Evolutionary conservation across 1,140 invertebrate genomes (phyloP).

Genomic region (Drosophila ficusphila): DNA sequence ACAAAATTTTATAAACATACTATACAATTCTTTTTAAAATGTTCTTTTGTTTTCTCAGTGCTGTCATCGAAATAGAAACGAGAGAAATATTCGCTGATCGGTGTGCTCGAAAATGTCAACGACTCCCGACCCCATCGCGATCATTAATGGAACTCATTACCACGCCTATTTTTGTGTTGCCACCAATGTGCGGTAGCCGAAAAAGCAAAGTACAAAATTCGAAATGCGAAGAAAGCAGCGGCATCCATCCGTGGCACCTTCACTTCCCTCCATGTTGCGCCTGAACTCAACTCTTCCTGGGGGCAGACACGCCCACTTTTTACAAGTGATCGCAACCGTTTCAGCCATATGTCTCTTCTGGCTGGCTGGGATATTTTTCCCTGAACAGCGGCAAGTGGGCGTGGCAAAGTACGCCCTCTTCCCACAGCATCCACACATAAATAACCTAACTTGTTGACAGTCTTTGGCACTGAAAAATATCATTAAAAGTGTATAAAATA

Average conservation of each 20-base stretch:
- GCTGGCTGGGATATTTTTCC: conserved; percentile 10
- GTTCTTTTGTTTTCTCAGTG: not conserved
- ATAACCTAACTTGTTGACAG: conserved; percentile 71
- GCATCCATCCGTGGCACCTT: conserved; percentile 56
- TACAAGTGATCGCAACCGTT: conserved; percentile 59
- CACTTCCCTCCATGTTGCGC: conserved; percentile 50
- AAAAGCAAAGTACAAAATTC: conserved; percentile 27
- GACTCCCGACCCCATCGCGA: conserved; percentile 28
- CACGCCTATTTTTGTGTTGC: conserved; percentile 73
- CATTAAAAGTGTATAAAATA: conserved; percentile 71
- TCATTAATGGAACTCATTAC: conserved; percentile 53
- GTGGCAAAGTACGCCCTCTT: conserved; percentile 31
- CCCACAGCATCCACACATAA: conserved; percentile 52
- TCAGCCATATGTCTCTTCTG: conserved; percentile 37
- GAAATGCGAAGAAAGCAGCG: conserved; percentile 34
- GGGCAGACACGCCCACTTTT: conserved; percentile 58
- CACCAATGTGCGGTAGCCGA: conserved; percentile 65
- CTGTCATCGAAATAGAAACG: not conserved
- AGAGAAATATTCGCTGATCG: conserved; percentile 14
- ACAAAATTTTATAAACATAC: too few relatives aligned
- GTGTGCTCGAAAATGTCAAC: conserved; percentile 60
- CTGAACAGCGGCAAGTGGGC: conserved; percentile 56
- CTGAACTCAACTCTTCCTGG: conserved; percentile 63
- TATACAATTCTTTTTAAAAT: too few relatives aligned
- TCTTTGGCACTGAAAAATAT: conserved; percentile 49